Base-by-base conservation (phyloP, 2,888 invertebrate genomes). In the Phyto melanocephala region DNA sequence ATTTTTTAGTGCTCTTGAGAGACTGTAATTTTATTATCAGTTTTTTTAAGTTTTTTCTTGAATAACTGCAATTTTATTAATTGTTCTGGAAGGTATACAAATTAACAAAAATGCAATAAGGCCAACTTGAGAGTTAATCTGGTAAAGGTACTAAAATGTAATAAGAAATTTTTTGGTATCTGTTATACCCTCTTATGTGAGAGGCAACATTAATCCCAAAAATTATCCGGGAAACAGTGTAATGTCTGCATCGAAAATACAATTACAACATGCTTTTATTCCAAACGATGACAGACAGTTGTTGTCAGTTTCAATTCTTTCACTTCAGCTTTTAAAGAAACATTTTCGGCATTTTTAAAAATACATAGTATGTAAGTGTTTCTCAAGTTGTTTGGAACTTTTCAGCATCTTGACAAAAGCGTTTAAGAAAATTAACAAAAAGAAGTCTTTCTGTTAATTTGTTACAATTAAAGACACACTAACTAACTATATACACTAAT, bases 381-480 rank as follows among this genome's bases (percentile, higher is more conserved):
- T 56, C 37, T 58, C 4, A 62, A 35, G 35, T 20, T 33, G n/a
- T 56, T 56, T 70, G 7, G 8, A n/a, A 37, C 50, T 60, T 52
- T 33, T 40, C 7, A 24, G 40, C 13, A 5, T 28, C 28, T n/a
- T 33, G 1, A n/a, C 4, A 52, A 2, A 52, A 52, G 22, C 13
- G 13, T 28, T 0, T 22, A 50, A 13, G 13, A 50, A 50, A 50
- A 10, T 8, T 10, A 40, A 40, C 40, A 22, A 24, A 13, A 52
- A 24, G 7, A n/a, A n/a, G 54, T 54, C 6, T 28, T 28, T 47
- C 63, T 47, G 81, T 72, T 81, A 81, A 77, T 81, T 81, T 77
- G 68, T 68, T 56, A 68, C 62, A 72, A 81, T 76, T 67, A 76
- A 76, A 76, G 45, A 62, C 33, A 70, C 75, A 58, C 70, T 45